Evolutionary conservation across 2,888 invertebrate species (phyloP).

Genomic region (Apomyelois bistriatella): DNA sequence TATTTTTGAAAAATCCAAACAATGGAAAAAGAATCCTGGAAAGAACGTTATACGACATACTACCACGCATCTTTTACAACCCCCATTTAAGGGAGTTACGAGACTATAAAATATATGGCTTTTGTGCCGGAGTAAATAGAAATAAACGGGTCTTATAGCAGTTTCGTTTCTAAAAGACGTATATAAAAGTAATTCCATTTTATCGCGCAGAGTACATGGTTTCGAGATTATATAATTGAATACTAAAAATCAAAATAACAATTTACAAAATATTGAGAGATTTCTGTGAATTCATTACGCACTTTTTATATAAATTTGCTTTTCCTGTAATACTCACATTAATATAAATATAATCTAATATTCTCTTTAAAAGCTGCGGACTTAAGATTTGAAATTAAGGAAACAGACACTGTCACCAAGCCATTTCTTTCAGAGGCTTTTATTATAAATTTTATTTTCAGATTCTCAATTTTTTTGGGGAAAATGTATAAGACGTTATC

Average conservation of each 20-base stretch:
- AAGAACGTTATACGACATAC: background rate
- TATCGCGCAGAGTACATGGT: background rate
- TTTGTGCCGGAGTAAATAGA: conserved; percentile 22
- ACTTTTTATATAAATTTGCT: too few relatives aligned
- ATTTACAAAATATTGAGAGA: too few relatives aligned
- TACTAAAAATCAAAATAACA: too few relatives aligned
- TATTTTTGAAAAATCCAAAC: too few relatives aligned
- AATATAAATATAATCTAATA: too few relatives aligned
- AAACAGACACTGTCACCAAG: background rate
- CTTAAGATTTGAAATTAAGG: background rate
- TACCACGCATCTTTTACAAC: conserved; percentile 24
- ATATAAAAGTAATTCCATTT: conserved; percentile 1
- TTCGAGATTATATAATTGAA: too few relatives aligned
- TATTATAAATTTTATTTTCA: background rate
- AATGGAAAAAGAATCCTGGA: too few relatives aligned
- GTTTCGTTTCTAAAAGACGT: conserved; percentile 19
- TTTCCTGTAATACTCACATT: too few relatives aligned
- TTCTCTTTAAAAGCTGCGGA: too few relatives aligned
- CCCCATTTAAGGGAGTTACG: conserved; percentile 16
- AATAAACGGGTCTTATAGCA: conserved; percentile 20
- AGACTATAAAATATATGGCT: conserved; percentile 21
- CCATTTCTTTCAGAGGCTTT: background rate
- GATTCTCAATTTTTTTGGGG: background rate
- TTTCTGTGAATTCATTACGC: too few relatives aligned
- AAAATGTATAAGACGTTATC: background rate